phyloP scores from a whole-genome alignment of 2,888 invertebrate species.

The Bembecia ichneumoniformis region DNA sequence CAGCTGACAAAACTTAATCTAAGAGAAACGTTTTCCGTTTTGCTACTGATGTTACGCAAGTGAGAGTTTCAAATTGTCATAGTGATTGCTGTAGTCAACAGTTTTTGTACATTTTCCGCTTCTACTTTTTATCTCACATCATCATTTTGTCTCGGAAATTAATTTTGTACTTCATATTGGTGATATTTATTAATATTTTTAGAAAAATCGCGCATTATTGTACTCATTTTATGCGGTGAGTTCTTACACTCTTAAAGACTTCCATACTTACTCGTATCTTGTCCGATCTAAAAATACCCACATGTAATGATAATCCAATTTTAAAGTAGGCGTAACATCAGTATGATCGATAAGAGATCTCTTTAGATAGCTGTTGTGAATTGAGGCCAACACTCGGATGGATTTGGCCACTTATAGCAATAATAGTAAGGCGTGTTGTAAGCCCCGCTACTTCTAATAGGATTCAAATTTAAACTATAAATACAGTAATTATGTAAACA shows the following conservation, averaged over 20 bases:
- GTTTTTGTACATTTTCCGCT: slow-evolving; percentile 1
- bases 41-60: slow-evolving; percentile 21
- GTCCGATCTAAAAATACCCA: neutral
- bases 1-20: slow-evolving; percentile 4
- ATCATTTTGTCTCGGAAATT: neutral
- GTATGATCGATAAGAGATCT: slow-evolving; percentile 48
- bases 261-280: neutral
- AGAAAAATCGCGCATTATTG: neutral
- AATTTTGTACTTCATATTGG: neutral
- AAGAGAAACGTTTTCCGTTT: slow-evolving; percentile 18
- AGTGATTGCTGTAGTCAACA: slow-evolving; percentile 10
- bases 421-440: slow-evolving; percentile 10
- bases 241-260: neutral
- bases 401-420: slow-evolving; percentile 23
- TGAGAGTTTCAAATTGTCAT: slow-evolving; percentile 1
- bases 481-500: slow-evolving; percentile 16
- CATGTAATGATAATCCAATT: slow-evolving; percentile 15
- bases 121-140: neutral
- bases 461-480: slow-evolving; percentile 9
- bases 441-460: neutral
- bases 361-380: slow-evolving; percentile 40
- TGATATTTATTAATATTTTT: neutral
- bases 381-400: slow-evolving; percentile 29
- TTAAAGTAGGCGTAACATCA: slow-evolving; percentile 22
- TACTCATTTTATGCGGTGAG: neutral